Evolutionary conservation across 2,797 vertebrate genomes (phyloP), one percentile per base, ranked within the genome.

Genomic region (Labroides dimidiatus): DNA sequence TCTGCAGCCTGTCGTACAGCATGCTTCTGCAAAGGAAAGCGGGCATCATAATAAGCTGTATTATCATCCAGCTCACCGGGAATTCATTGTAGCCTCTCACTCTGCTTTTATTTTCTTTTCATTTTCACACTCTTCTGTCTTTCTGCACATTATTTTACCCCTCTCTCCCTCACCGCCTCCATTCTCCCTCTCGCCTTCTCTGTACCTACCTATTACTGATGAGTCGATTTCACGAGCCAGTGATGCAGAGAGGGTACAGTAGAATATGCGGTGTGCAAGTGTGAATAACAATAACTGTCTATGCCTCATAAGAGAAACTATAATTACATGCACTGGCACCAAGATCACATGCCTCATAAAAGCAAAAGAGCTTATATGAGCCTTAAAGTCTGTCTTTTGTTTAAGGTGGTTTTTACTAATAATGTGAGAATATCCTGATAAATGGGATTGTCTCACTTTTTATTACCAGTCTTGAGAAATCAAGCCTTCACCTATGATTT

Each of bases 201-300:
- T 85, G 72, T 80, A 84, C 74, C 83, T 75, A 85, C 84, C 72
- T 84, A 88, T 90, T 91, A 87, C 86, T 87, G 87, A 91, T 85
- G 86, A 89, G 90, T 91, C 80, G 88, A 93, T 93, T 93, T 92
- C 89, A 91, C 78, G 80, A 92, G 71, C 67, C 92, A 91, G 63
- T 91, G 91, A 75, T 91, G 89, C 87, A 47, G 79, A 86, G 71
- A 82, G 81, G 85, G 84, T 90, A 89, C 89, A 90, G 90, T 92
- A 83, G 75, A 89, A 90, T 87, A 82, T 81, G 82, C 69, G 52
- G 75, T 69, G 77, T 75, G 80, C 21, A 42, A 73, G 75, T 87
- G 84, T 89, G 90, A 91, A 92, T 91, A 91, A 89, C 89, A 89
- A 91, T 89, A 66, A 77, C 81, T 79, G 71, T 82, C 73, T 69